Conservation (phyloP, 53 echinoderm and acorn worm species). For the Antedon mediterranea region DNA sequence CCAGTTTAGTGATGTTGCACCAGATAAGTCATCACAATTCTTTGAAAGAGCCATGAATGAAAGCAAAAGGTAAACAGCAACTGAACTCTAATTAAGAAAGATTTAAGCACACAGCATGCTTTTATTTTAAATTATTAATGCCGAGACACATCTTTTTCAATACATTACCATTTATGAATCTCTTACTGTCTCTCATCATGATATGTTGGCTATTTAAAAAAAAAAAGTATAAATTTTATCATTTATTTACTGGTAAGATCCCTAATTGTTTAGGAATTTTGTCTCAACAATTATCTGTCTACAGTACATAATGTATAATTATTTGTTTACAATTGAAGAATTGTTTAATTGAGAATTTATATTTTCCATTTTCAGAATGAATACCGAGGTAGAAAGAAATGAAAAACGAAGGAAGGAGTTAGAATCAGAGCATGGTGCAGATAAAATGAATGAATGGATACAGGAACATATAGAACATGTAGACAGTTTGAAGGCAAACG, state of each 20-base stretch:
- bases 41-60: conserved; percentile 75
- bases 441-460: conserved; percentile 65
- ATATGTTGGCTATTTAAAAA: no score
- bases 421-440: conserved; percentile 66
- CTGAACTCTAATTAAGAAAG: no score
- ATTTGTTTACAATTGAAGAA: background rate
- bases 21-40: conserved; percentile 28
- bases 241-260: no score
- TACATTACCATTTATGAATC: no score
- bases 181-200: no score
- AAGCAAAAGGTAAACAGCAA: conserved; percentile 54
- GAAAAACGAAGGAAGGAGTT: conserved; percentile 45
- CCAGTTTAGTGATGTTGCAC: conserved; percentile 39
- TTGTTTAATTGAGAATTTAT: background rate
- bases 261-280: background rate
- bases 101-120: background rate
- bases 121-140: no score
- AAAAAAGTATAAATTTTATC: no score
- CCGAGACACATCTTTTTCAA: no score
- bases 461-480: conserved; percentile 46
- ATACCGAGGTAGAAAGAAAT: conserved; percentile 41
- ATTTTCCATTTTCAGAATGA: conserved; percentile 43
- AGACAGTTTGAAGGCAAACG: conserved; percentile 16
- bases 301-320: background rate
- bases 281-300: no score